Conservation (phyloP, 2,113 vertebrate species). For the Phocoena phocoena region DNA sequence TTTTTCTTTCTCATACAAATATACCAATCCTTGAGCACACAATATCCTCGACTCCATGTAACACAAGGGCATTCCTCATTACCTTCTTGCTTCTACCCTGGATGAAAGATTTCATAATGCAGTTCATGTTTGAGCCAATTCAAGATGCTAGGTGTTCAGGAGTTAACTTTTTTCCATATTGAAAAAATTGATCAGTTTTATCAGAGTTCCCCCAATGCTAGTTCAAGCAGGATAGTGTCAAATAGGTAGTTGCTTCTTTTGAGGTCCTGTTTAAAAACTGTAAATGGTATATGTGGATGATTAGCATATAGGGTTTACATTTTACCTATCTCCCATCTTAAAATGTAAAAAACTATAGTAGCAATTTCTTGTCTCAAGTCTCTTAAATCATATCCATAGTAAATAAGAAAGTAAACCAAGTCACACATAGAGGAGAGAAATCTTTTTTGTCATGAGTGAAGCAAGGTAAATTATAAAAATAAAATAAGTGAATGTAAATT, state of each 20-base stretch:
- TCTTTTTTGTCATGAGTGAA: neutral
- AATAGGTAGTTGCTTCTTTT: neutral
- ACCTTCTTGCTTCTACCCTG: neutral
- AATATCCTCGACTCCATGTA: neutral
- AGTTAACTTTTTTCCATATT: neutral
- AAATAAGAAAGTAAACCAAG: neutral
- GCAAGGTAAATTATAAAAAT: neutral
- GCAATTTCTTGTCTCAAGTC: neutral
- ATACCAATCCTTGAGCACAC: no score
- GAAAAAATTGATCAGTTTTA: neutral
- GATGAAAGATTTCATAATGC: neutral
- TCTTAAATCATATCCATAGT: neutral
- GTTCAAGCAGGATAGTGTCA: neutral
- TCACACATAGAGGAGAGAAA: neutral
- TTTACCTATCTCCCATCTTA: slow-evolving; percentile 9
- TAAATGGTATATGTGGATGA: neutral
- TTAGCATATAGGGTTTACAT: neutral
- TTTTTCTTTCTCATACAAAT: neutral
- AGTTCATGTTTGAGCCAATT: neutral
- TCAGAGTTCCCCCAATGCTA: neutral
- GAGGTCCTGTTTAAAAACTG: neutral
- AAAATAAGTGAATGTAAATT: neutral
- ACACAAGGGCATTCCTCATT: neutral
- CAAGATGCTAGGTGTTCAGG: neutral
- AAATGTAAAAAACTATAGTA: neutral